Base-by-base conservation (phyloP, 2,888 invertebrate genomes). In the Archips crataeganus region DNA sequence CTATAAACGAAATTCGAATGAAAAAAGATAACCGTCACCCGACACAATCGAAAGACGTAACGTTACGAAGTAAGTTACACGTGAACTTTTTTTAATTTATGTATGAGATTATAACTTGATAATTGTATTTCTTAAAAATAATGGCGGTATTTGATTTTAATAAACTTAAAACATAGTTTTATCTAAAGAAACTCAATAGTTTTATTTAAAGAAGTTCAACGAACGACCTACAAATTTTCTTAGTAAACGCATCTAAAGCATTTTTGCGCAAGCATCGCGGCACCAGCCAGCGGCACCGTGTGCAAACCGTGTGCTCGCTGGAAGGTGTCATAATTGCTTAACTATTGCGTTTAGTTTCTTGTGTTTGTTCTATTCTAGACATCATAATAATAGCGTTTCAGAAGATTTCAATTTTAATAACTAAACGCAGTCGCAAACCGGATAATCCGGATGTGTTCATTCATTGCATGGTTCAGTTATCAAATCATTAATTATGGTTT, bases 21-120 rank as follows among this genome's bases (percentile, higher is more conserved):
- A 47, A 63, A 62, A 72, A 63, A 63, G 61, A 39, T 72, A 72
- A 72, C 72, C 62, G 72, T 68, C 66, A 72, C 63, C 72, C 62
- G 72, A 72, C 66, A 72, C 63, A 72, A 36, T 36, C 23, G 32
- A 47, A 47, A 39, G 32, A 15, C 36, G 23, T 54, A 13, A 51
- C 51, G 13, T 61, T 68, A 57, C 39, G 39, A 68, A 63, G 67
- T 2, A 5, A 32, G 67, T 57, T 68, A 39, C 60, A 36, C 57
- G n/a, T 9, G 15, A 54, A 23, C 9, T 9, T 15, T 51, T 51
- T 15, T 13, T 57, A 32, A 10, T 3, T 32, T 32, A 32, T 23
- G 1, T 9, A 23, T 23, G 45, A 47, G 23, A 23, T 23, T 23
- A 23, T 23, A 23, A 23, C 23, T 23, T 23, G 23, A 23, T 23